A percentile compares a stretch with the other conserved stretches of the same genome.
These are phyloP conservation scores for Bedellia somnulentella DNA, from an alignment of 2,888 invertebrate genomes.

Conservation along the genomic window DNA sequence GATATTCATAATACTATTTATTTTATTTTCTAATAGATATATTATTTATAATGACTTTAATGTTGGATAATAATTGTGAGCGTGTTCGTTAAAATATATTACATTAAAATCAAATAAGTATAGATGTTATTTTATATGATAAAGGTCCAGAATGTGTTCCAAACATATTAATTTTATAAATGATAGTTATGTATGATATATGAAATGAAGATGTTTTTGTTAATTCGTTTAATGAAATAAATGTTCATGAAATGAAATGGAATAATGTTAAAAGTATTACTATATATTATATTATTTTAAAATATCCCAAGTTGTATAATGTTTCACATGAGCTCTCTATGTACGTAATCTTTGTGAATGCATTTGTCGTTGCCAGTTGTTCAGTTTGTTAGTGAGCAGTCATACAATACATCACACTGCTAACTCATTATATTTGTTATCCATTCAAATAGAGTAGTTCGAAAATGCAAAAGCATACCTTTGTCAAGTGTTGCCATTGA, in stretches of 20 bases:
- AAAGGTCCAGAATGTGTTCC: constrained; percentile 51
- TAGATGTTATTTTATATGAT: constrained; percentile 40
- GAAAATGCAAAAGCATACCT: too few species aligned
- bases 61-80: constrained; percentile 36
- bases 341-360: too few species aligned
- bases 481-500: too few species aligned
- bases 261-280: constrained; percentile 6
- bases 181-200: constrained; percentile 18
- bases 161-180: constrained; percentile 37
- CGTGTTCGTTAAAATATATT: constrained; percentile 35
- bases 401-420: too few species aligned
- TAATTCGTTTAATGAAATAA: constrained; percentile 22
- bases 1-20: constrained; percentile 58
- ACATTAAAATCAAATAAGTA: constrained; percentile 32
- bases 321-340: constrained; percentile 7
- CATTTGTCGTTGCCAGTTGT: too few species aligned
- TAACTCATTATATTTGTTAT: too few species aligned
- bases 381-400: too few species aligned
- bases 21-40: constrained; percentile 40
- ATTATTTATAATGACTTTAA: constrained; percentile 42
- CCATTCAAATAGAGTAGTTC: too few species aligned
- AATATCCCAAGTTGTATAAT: constrained; percentile 28
- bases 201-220: constrained; percentile 31
- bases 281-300: constrained; percentile 14
- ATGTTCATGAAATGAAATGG: constrained; percentile 16